Percentiles rank a stretch among this genome's conserved stretches.
phyloP scores from a whole-genome alignment of 2,797 vertebrate genomes.

The Poeciliopsis turneri region DNA sequence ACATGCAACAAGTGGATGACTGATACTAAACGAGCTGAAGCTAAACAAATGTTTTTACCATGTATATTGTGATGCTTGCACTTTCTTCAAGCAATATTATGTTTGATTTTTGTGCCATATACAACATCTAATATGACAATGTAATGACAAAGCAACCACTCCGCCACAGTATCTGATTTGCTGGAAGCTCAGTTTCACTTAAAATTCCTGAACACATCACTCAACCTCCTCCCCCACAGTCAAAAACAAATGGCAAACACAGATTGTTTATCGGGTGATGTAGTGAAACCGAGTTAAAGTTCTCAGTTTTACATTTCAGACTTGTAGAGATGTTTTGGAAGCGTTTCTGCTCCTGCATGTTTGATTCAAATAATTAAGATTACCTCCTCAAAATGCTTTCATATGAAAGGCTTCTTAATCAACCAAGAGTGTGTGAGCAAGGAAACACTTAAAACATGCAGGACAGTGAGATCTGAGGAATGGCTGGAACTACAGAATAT shows the following conservation, averaged over 20 bases:
- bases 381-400: background rate
- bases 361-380: background rate
- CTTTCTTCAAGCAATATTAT: background rate
- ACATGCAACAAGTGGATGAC: constrained; percentile 3
- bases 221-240: background rate
- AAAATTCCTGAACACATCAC: background rate
- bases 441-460: background rate
- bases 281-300: background rate
- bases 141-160: background rate
- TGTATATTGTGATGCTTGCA: background rate
- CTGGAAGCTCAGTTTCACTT: background rate
- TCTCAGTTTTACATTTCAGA: background rate
- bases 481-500: background rate
- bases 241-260: background rate
- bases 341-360: background rate
- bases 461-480: background rate
- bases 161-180: background rate
- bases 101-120: background rate
- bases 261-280: background rate
- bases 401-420: background rate
- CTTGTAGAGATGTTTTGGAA: background rate
- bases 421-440: background rate
- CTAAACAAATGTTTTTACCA: background rate
- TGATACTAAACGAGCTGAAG: constrained; percentile 4
- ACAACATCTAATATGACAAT: background rate